Evolutionary conservation across 2,888 invertebrate species (phyloP), one percentile per base, ranked within the genome.

Genomic region (Periphyllus acericola): DNA sequence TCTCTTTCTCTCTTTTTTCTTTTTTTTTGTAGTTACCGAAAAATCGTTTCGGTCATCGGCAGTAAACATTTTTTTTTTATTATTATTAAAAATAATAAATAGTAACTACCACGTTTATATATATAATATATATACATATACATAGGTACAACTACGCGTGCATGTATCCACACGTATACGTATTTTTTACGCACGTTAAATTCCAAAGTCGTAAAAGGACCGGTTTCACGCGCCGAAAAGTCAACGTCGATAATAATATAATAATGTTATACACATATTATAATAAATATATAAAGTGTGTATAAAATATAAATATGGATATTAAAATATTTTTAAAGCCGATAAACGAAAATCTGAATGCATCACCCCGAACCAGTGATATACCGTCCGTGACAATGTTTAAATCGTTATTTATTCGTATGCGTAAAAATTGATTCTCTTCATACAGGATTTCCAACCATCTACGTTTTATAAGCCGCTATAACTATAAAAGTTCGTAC

Each of bases 141-240:
- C 21, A 55, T 11, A 9, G 25, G 68, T 66, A 40, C 29, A 25
- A 21, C 60, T 68, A 68, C 68, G 29, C 21, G 29, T 17, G 66
- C 36, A 32, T 21, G 32, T 36, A n/a, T 3, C 36, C 9, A n/a
- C 4, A 36, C 25, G 14, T 60, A n/a, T 40, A 40, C 8, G 8
- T 81, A 29, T 46, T 6, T 72, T 55, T 75, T 82, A 55, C 78
- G 19, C 78, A 36, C 79, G 32, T 87, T 81, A 72, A 87, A 87
- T 87, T 87, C 74, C 9, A 60, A 74, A 66, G 79, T 87, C 86
- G 32, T 87, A 80, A 87, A 46, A 55, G 55, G 85, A 86, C 85
- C 85, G 85, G 85, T 86, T 86, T 46, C 52, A 72, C 34, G 75
- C 83, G 75, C 40, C 75, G 83, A 83, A 76, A 76, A 76, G 76